phyloP scores from a whole-genome alignment of 2,797 vertebrate genomes.

The Sebastes aleutianus region DNA sequence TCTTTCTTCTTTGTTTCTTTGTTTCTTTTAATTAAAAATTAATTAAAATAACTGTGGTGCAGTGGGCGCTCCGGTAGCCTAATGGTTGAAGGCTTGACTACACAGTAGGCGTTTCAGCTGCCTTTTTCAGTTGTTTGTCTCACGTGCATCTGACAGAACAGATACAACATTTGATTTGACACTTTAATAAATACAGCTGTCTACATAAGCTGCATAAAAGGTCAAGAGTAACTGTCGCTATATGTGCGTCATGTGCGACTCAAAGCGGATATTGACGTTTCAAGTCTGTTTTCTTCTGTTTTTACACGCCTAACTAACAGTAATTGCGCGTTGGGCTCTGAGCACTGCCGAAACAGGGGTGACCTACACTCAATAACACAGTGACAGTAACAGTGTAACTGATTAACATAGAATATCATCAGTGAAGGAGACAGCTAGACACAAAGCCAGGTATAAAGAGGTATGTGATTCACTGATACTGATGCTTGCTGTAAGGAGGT shows the following conservation, averaged over 20 bases:
- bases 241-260: not conserved
- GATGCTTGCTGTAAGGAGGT: not conserved
- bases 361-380: not conserved
- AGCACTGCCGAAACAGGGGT: not conserved
- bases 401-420: not conserved
- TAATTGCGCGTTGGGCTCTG: not conserved
- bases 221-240: not conserved
- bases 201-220: not conserved
- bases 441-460: not conserved
- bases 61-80: not conserved
- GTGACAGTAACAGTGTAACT: not conserved
- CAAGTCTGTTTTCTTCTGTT: not conserved
- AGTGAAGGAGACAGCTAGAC: not conserved
- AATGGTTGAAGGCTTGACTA: not conserved
- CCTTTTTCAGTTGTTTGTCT: not conserved
- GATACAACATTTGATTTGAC: constrained; percentile 5
- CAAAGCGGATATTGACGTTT: not conserved
- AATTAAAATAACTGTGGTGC: not conserved
- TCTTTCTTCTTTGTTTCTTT: not conserved
- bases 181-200: constrained; percentile 15
- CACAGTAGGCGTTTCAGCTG: not conserved
- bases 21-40: not conserved
- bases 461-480: not conserved
- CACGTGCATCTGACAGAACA: not conserved
- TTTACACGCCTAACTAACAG: not conserved